Conservation (phyloP, 2,888 invertebrate genomes). For the Hetaerina titia region DNA sequence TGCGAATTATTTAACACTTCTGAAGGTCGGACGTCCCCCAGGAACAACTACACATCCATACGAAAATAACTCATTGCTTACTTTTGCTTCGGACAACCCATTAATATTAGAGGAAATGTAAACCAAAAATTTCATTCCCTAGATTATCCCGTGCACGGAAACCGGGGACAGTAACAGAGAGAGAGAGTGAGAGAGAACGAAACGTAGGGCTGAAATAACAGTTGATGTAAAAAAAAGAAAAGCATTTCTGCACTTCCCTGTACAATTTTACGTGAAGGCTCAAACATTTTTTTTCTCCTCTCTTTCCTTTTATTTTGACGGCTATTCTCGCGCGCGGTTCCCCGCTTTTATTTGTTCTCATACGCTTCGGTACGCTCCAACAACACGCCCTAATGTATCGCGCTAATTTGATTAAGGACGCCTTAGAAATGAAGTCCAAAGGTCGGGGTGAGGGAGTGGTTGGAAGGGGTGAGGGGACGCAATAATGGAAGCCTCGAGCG, state of each 20-base stretch:
- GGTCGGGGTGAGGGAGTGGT: not conserved
- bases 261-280: not conserved
- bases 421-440: not conserved
- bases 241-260: not conserved
- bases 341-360: not conserved
- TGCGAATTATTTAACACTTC: too few relatives aligned
- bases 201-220: not conserved
- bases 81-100: too few relatives aligned
- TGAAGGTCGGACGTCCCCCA: too few relatives aligned
- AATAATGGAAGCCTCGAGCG: not conserved
- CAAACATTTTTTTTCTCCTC: not conserved
- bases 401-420: constrained; percentile 8
- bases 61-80: too few relatives aligned
- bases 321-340: not conserved
- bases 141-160: too few relatives aligned
- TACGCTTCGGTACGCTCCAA: not conserved
- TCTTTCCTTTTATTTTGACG: not conserved
- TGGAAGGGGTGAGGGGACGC: not conserved
- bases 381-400: not conserved
- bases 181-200: not conserved
- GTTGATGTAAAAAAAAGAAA: not conserved
- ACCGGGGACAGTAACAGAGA: too few relatives aligned
- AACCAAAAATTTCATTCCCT: too few relatives aligned
- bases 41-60: too few relatives aligned
- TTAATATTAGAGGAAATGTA: too few relatives aligned